phyloP scores from a whole-genome alignment of 2,113 vertebrate species.

The Callionymus lyra region DNA sequence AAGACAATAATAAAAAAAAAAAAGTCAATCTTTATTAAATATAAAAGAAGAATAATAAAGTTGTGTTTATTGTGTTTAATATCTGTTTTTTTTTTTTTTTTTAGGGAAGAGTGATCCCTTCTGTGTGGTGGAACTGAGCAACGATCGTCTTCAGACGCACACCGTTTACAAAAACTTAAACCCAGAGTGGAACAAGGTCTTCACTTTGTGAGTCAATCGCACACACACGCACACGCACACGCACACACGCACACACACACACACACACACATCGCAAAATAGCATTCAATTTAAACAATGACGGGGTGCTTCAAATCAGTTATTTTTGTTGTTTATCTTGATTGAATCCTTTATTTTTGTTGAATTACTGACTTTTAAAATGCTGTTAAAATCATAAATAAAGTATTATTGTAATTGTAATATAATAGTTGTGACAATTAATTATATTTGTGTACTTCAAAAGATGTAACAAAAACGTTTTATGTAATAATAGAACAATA shows the following conservation, averaged over 20 bases:
- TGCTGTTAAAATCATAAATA: too few relatives aligned
- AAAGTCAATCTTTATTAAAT: too few relatives aligned
- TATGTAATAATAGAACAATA: too few relatives aligned
- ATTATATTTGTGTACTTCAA: neutral
- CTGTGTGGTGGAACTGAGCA: constrained; percentile 95
- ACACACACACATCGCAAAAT: neutral
- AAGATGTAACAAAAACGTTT: too few relatives aligned
- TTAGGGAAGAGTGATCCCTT: constrained; percentile 97
- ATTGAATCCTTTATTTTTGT: too few relatives aligned
- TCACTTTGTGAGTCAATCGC: constrained; percentile 87
- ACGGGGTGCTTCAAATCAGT: too few relatives aligned
- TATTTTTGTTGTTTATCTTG: too few relatives aligned
- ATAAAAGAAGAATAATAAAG: too few relatives aligned
- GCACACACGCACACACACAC: neutral
- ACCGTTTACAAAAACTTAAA: constrained; percentile 97
- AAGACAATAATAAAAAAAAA: too few relatives aligned
- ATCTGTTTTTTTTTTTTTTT: constrained; percentile 3
- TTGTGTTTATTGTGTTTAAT: constrained; percentile 6
- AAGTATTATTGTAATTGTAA: neutral
- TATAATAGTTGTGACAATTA: neutral
- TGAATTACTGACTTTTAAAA: too few relatives aligned
- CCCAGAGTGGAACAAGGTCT: constrained; percentile 97
- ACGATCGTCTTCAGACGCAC: constrained; percentile 91
- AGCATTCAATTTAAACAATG: too few relatives aligned
- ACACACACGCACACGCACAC: neutral